Base-by-base conservation (phyloP, 1,140 invertebrate genomes). In the Drosophila bipectinata region DNA sequence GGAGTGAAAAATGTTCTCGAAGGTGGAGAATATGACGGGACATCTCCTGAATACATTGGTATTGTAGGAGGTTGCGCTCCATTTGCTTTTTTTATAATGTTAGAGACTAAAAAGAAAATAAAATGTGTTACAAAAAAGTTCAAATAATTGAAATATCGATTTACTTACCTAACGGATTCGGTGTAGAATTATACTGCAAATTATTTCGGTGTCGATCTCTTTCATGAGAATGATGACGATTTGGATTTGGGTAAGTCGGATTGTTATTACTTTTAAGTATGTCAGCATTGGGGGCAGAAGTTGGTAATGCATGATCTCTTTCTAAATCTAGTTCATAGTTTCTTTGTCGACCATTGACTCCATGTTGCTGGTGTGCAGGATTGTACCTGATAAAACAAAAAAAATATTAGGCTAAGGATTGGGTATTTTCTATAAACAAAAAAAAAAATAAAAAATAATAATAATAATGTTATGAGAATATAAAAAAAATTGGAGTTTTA, bases 21-120 rank as follows among this genome's bases (percentile, higher is more conserved):
- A 3, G 96, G 96, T 9, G 96, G 96, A 9, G 96, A 95, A 92
- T 97, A 97, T n/a, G 95, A 96, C 12, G 95, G 95, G 60, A 95
- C 93, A 66, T 96, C 96, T 2, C 92, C 93, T 18, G 83, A 75
- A 72, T 93, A 93, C 83, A 93, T 93, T 4, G 93, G 92, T 69
- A 93, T 92, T 5, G 93, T 93, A 5, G 93, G 92, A 39, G 54
- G 49, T 37, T 90, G 83, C 1, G 39, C 64, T 34, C 79, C 85
- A 59, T 90, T 91, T 1, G 83, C 75, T 75, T 93, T 93, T n/a
- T 93, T 92, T 4, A 92, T 61, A 4, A 92, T 59, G 66, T 92
- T 93, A 10, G 90, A 85, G 56, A 79, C 91, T 90, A 56, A 0
- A 72, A 80, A 56, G 0, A 72, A 80, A 71, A 57, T 21, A 5